phyloP scores from a whole-genome alignment of 2,797 vertebrate genomes.

The Channallabes apus region DNA sequence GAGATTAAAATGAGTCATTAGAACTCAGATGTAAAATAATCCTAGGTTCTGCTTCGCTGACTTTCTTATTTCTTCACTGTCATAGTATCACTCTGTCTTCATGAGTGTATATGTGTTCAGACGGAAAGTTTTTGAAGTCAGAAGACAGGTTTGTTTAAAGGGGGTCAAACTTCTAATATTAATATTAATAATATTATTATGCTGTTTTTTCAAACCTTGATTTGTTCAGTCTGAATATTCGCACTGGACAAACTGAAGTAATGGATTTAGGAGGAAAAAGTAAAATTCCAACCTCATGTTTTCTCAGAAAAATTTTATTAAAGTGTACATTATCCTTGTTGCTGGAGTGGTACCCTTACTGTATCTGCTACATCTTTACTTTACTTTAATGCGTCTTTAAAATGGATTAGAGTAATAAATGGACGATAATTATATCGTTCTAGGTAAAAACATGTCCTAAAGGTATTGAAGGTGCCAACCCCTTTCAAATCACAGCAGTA shows the following conservation, averaged over 20 bases:
- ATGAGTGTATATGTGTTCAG: background rate
- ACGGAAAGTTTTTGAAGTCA: conserved; percentile 2
- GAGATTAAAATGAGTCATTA: conserved; percentile 33
- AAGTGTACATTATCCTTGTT: background rate
- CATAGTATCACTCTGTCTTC: conserved; percentile 24
- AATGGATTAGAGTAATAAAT: background rate
- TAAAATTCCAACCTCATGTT: background rate
- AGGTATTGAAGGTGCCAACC: background rate
- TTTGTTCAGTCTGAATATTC: conserved; percentile 3
- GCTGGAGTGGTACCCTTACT: background rate
- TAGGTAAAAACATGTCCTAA: background rate
- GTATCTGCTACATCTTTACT: background rate
- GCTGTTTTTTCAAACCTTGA: too few species aligned
- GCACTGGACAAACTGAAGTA: background rate
- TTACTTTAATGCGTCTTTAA: background rate
- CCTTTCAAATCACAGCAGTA: background rate
- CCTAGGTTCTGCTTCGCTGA: conserved; percentile 42
- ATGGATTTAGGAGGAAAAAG: background rate
- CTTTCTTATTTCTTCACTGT: conserved; percentile 37
- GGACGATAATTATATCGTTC: background rate
- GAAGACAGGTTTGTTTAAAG: conserved; percentile 10
- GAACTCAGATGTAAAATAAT: conserved; percentile 52
- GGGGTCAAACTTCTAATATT: background rate
- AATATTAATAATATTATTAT: background rate
- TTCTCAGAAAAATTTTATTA: too few species aligned